These are phyloP conservation scores for Cheilosia urbana DNA, from an alignment of 2,888 invertebrate species.

Conservation along the genomic window DNA sequence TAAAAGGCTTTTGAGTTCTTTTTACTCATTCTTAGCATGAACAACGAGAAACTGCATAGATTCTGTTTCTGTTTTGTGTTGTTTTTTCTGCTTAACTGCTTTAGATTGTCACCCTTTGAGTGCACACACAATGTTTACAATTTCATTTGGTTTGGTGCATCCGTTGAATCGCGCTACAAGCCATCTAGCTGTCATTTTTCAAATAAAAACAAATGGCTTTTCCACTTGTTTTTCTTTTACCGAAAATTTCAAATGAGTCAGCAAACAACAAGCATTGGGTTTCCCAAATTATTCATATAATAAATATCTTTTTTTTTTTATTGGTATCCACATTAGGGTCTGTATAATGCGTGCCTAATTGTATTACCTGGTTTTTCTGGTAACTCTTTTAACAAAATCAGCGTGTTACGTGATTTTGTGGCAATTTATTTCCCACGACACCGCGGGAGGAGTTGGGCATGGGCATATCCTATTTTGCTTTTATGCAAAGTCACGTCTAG, in stretches of 20 bases:
- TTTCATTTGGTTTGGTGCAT: neutral
- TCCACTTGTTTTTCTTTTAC: neutral
- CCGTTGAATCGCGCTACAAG: neutral
- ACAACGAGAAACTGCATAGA: neutral
- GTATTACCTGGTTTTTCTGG: neutral
- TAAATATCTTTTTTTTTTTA: neutral
- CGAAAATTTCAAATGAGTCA: neutral
- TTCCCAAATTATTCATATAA: neutral
- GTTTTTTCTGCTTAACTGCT: neutral
- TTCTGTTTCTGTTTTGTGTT: neutral
- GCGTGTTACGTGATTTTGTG: conserved; percentile 9
- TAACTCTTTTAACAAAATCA: neutral
- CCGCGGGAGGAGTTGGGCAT: neutral
- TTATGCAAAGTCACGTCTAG: conserved; percentile 35
- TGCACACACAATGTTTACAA: neutral
- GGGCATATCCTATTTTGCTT: neutral
- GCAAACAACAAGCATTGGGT: neutral
- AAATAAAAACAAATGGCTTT: neutral
- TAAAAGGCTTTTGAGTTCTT: neutral
- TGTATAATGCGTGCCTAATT: neutral
- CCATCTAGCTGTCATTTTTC: too few species aligned
- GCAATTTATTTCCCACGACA: conserved; percentile 2
- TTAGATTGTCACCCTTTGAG: neutral
- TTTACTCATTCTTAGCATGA: neutral
- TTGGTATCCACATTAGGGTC: too few species aligned